Evolutionary conservation across 2,113 vertebrate species (phyloP).

Genomic region (Rhabdomys dilectus): DNA sequence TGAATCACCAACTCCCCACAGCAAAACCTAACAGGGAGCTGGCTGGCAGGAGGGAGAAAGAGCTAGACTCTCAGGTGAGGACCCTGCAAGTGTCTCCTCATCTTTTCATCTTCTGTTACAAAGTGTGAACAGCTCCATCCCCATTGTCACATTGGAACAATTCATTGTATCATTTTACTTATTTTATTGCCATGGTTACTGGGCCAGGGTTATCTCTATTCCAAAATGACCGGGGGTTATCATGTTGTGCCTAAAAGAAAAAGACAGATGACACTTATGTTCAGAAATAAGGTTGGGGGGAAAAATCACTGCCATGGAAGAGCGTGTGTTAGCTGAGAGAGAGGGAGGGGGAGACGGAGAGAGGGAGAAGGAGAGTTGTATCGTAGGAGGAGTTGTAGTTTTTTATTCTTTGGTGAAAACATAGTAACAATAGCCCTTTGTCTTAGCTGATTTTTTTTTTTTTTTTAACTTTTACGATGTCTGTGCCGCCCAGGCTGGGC

Average conservation of each 20-base stretch:
- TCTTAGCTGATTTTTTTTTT: not conserved
- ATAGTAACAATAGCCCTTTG: not conserved
- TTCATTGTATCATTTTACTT: not conserved
- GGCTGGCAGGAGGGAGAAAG: not conserved
- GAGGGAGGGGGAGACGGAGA: not conserved
- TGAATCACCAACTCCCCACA: not conserved
- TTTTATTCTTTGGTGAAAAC: not conserved
- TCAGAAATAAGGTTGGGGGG: not conserved
- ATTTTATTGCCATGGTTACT: not conserved
- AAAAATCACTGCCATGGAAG: not conserved
- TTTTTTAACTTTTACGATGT: not conserved
- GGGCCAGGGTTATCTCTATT: not conserved
- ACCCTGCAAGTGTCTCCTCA: not conserved
- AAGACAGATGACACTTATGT: not conserved
- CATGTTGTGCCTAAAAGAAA: not conserved
- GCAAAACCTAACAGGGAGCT: not conserved
- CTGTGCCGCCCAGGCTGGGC: not conserved
- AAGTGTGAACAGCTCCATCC: not conserved
- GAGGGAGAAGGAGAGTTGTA: not conserved
- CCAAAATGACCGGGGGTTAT: not conserved
- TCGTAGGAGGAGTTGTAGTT: not conserved
- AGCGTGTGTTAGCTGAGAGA: not conserved
- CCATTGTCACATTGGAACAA: not conserved
- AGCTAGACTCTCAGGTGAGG: not conserved
- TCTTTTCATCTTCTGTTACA: not conserved